Conservation (phyloP, 2,888 invertebrate species). For the Limnephilus lunatus region DNA sequence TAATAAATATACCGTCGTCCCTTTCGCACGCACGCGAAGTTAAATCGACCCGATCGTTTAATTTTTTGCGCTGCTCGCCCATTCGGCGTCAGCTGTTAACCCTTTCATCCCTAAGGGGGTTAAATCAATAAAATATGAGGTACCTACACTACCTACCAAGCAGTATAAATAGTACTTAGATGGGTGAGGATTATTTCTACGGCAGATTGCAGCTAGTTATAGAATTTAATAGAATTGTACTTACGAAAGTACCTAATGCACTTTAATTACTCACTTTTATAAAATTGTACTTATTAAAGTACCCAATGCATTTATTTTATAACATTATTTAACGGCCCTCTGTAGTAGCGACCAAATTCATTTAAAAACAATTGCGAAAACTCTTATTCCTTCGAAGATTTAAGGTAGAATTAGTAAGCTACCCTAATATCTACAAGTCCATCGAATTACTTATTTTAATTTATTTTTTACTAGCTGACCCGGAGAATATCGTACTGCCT, state of each 20-base stretch:
- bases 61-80: slow-evolving; percentile 47
- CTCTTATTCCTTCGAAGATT: too few species aligned
- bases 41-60: slow-evolving; percentile 23
- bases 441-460: too few species aligned
- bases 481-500: too few species aligned
- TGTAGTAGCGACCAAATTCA: too few species aligned
- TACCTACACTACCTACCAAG: neutral
- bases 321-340: too few species aligned
- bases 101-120: slow-evolving; percentile 49
- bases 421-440: too few species aligned
- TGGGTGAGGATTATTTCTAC: neutral
- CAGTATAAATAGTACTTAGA: neutral
- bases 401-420: too few species aligned
- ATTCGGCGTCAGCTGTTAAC: slow-evolving; percentile 63
- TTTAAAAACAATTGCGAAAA: too few species aligned
- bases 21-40: slow-evolving; percentile 8
- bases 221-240: neutral
- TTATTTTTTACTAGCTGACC: too few species aligned
- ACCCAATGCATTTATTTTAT: too few species aligned
- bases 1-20: slow-evolving; percentile 18
- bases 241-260: neutral
- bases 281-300: too few species aligned
- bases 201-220: neutral
- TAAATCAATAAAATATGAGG: slow-evolving; percentile 30
- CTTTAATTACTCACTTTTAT: too few species aligned